Evolutionary conservation across 2,797 vertebrate genomes (phyloP), one percentile per base, ranked within the genome.

Genomic region (Diplodus puntazzo): DNA sequence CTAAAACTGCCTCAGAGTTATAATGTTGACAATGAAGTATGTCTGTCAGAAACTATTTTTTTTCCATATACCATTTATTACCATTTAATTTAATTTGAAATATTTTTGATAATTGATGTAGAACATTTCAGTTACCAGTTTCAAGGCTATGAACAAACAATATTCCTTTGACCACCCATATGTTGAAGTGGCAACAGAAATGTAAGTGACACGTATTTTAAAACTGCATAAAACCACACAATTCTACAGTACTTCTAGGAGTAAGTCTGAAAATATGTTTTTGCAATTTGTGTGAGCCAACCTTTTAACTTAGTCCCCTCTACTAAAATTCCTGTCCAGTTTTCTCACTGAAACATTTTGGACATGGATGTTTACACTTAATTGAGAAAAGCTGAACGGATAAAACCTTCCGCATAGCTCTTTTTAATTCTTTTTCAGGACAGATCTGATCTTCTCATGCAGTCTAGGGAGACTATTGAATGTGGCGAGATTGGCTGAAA

Each of bases 401-500:
- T 12, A 65, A 58, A 69, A n/a, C 4, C 23, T 30, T 63, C 18
- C 6, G 2, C 42, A 6, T 45, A 25, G n/a, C 25, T 52, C 8
- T 54, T 62, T 43, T 39, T 6, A 25, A 43, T 27, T 45, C 2
- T 25, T 21, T 69, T 55, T 58, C 18, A 21, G 39, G 39, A 48
- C 21, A 50, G 23, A 25, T 14, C 7, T 45, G 70, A 74, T 57
- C 20, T 73, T 82, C 34, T 34, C 27, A 63, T 43, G 65, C 23
- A 52, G 55, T 77, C 5, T 23, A 30, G 53, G 16, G 60, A 71
- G 64, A 74, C 65, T 66, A 49, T 55, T 72, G 1, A 60, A 68
- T 42, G 21, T 25, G 16, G 11, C 64, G 30, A 14, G 27, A 76
- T 49, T 18, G 34, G 20, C 69, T 77, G 58, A 34, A 83, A 61